These are phyloP conservation scores for Cybosia mesomella DNA, from an alignment of 2,888 invertebrate genomes.

Conservation along the genomic window DNA sequence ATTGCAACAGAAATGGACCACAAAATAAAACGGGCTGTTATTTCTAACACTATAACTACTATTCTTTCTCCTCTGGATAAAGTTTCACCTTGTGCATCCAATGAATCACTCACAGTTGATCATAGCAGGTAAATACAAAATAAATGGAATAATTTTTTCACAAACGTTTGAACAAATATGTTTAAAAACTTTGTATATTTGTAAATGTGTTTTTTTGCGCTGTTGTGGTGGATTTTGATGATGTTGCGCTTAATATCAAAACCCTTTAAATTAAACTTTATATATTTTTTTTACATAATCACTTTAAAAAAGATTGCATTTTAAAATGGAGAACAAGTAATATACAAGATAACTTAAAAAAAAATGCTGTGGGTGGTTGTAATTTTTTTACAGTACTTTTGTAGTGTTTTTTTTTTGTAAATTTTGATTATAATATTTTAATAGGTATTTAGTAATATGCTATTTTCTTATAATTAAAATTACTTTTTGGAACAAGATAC, in stretches of 20 bases:
- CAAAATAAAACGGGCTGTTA: constrained; percentile 67
- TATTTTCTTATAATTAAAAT: too few relatives aligned
- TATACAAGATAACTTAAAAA: background rate
- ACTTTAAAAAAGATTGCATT: too few relatives aligned
- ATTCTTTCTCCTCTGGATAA: constrained; percentile 82
- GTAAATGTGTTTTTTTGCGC: background rate
- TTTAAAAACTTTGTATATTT: background rate
- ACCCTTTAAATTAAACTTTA: too few relatives aligned
- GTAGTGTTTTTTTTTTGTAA: background rate
- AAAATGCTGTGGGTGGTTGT: background rate
- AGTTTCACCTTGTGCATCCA: constrained; percentile 92
- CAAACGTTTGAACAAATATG: background rate
- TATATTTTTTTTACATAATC: too few relatives aligned
- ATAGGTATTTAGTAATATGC: too few relatives aligned
- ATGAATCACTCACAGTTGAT: constrained; percentile 94
- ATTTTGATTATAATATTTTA: background rate
- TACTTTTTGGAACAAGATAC: too few relatives aligned
- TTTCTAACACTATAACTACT: constrained; percentile 71
- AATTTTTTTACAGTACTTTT: background rate
- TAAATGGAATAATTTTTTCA: background rate
- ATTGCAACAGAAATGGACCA: constrained; percentile 63
- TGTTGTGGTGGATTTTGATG: background rate
- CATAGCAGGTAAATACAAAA: constrained; percentile 80
- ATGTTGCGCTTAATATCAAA: too few relatives aligned
- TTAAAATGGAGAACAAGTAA: too few relatives aligned